Evolutionary conservation across 2,113 vertebrate species (phyloP).

Genomic region (Gymnorhina tibicen): DNA sequence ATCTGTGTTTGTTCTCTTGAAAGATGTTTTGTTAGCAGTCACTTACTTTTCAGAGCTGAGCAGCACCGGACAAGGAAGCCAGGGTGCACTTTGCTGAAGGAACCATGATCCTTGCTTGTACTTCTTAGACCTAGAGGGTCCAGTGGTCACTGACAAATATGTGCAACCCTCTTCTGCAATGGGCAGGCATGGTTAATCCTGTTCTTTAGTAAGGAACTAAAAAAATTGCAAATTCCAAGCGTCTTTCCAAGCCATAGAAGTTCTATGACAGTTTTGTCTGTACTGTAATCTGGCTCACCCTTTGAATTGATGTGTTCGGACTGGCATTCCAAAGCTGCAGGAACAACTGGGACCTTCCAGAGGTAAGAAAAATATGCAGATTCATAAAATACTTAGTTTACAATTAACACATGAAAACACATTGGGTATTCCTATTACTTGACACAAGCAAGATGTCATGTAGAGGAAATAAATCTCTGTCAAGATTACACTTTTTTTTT

Average conservation of each 20-base stretch:
- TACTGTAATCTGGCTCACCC: neutral
- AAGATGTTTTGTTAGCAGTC: neutral
- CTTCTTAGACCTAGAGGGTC: neutral
- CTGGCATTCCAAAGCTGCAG: neutral
- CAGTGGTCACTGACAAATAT: neutral
- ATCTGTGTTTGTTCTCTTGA: neutral
- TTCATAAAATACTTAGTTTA: constrained; percentile 14
- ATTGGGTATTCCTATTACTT: neutral
- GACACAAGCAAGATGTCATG: neutral
- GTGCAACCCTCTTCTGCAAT: neutral
- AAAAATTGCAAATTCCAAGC: neutral
- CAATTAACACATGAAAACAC: constrained; percentile 33
- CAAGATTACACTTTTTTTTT: neutral
- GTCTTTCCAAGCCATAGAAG: neutral
- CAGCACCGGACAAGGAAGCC: neutral
- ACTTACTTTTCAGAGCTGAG: neutral
- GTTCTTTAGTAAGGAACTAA: neutral
- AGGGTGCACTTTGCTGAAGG: neutral
- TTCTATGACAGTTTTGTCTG: neutral
- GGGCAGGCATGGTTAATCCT: fast-evolving
- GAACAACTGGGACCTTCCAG: neutral
- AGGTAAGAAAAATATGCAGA: neutral
- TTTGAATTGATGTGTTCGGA: neutral
- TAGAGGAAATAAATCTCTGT: neutral
- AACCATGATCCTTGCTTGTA: neutral